Evolutionary conservation across 2,888 invertebrate species (phyloP).

Genomic region (Cepaea hortensis): DNA sequence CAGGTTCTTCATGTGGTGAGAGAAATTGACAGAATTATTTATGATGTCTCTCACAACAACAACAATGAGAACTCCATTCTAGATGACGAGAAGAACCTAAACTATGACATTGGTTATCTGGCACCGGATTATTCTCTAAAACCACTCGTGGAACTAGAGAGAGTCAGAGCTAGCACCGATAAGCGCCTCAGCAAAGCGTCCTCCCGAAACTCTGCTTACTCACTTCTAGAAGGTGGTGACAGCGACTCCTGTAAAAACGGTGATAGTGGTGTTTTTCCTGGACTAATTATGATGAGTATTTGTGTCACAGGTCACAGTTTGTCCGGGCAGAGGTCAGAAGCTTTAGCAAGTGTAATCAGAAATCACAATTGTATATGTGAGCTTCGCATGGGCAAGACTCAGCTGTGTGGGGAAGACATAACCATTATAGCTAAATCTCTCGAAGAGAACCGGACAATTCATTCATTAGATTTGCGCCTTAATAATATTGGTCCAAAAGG

Average conservation of each 20-base stretch:
- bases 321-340: conserved; percentile 60
- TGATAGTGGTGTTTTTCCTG: conserved; percentile 52
- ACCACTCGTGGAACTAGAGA: conserved; percentile 69
- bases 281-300: conserved; percentile 71
- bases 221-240: conserved; percentile 57
- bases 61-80: conserved; percentile 60
- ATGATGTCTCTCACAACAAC: conserved; percentile 57
- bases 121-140: conserved; percentile 66
- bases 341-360: conserved; percentile 63
- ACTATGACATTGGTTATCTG: conserved; percentile 70
- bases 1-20: conserved; percentile 64
- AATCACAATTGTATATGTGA: conserved; percentile 69
- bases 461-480: conserved; percentile 70
- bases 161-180: conserved; percentile 58
- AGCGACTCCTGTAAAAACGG: conserved; percentile 47
- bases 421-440: conserved; percentile 61
- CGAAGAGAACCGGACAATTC: conserved; percentile 60
- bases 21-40: conserved; percentile 65
- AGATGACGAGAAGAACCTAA: conserved; percentile 68
- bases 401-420: conserved; percentile 66
- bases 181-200: conserved; percentile 59
- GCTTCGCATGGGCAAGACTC: conserved; percentile 71
- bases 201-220: conserved; percentile 63
- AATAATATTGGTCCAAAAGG: conserved; percentile 69
- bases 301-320: conserved; percentile 70